Conservation (phyloP, 2,888 invertebrate species). For the Entomobrya multifasciata region DNA sequence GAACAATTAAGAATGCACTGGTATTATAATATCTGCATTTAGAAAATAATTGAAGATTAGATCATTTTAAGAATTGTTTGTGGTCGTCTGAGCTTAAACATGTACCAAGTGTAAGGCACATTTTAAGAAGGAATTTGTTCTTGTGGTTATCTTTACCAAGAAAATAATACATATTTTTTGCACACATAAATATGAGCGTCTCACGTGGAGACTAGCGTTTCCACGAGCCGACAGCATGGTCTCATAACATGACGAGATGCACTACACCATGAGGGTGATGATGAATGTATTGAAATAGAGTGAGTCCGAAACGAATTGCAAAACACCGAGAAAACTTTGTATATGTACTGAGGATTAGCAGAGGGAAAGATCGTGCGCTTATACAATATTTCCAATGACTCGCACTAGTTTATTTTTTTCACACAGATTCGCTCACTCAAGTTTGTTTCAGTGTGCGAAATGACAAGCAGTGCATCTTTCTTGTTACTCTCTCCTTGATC, state of each 20-base stretch:
- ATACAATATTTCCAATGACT: not conserved
- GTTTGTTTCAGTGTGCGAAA: not conserved
- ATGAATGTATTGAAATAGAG: too few relatives aligned
- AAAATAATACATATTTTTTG: not conserved
- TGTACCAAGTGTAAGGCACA: too few relatives aligned
- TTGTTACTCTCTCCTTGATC: conserved; percentile 50
- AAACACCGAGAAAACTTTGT: not conserved
- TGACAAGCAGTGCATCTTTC: conserved; percentile 9
- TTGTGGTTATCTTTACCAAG: not conserved
- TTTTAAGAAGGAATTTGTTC: too few relatives aligned
- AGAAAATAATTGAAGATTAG: too few relatives aligned
- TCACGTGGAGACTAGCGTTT: not conserved
- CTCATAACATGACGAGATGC: not conserved
- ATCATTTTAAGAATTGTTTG: too few relatives aligned
- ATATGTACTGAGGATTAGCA: not conserved
- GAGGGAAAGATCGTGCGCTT: not conserved
- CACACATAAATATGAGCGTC: too few relatives aligned
- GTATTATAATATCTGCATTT: too few relatives aligned
- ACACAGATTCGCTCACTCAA: not conserved
- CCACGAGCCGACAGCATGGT: not conserved
- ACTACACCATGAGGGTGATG: not conserved
- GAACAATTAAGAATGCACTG: too few relatives aligned
- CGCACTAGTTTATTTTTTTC: not conserved
- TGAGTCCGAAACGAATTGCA: not conserved
- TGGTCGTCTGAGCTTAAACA: too few relatives aligned